Evolutionary conservation across 2,113 vertebrate genomes (phyloP).

Genomic region (Myiozetetes cayanensis): DNA sequence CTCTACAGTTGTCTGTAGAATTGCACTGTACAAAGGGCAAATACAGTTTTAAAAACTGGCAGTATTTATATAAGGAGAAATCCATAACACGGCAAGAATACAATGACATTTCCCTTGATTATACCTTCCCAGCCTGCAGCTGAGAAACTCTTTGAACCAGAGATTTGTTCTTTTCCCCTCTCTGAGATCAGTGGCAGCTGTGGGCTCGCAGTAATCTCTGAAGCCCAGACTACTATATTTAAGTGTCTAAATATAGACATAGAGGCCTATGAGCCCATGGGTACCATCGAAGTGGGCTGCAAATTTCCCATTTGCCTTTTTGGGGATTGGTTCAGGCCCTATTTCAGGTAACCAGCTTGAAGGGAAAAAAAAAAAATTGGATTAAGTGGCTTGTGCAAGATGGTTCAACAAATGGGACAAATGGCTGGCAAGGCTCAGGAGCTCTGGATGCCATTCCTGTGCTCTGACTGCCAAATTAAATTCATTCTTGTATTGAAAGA

Average conservation of each 20-base stretch:
- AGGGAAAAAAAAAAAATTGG: background rate
- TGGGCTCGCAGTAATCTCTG: constrained; percentile 27
- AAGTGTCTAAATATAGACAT: constrained; percentile 16
- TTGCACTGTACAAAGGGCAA: background rate
- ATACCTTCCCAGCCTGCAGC: background rate
- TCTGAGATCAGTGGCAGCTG: constrained; percentile 49
- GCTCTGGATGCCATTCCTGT: constrained; percentile 51
- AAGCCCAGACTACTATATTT: constrained; percentile 39
- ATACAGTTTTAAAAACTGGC: background rate
- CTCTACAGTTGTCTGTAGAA: background rate
- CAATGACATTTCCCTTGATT: background rate
- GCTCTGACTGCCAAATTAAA: background rate
- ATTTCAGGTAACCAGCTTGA: constrained; percentile 50
- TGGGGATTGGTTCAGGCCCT: constrained; percentile 25
- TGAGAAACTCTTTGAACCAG: background rate
- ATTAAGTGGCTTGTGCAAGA: constrained; percentile 29
- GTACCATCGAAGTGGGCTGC: constrained; percentile 34
- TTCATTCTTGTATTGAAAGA: background rate
- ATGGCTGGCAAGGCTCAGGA: constrained; percentile 46
- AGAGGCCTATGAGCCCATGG: background rate
- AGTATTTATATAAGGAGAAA: background rate
- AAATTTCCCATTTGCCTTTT: constrained; percentile 49
- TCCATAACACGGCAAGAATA: background rate
- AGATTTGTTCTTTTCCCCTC: background rate
- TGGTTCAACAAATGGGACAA: constrained; percentile 55